Percentiles rank a stretch among this genome's conserved stretches.
These are phyloP conservation scores for Dryoscopus gambensis DNA, from an alignment of 2,113 vertebrate genomes.

Conservation along the genomic window DNA sequence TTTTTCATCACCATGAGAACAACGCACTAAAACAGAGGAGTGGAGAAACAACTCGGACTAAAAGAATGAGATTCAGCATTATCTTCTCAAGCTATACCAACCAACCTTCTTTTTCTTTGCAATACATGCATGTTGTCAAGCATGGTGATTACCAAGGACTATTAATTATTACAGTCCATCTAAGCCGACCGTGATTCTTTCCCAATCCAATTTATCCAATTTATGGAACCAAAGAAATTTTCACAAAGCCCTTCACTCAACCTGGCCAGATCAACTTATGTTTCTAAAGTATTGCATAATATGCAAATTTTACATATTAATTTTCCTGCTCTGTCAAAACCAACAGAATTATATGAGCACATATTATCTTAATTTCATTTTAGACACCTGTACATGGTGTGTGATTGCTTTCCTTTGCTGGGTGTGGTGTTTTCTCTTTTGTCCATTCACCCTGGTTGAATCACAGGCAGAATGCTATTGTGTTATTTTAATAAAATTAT, in stretches of 20 bases:
- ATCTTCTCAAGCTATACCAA: background rate
- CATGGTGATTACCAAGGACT: background rate
- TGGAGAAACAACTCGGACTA: background rate
- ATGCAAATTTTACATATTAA: conserved; percentile 23
- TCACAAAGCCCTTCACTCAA: background rate
- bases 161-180: background rate
- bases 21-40: background rate
- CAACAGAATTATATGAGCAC: conserved; percentile 31
- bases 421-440: background rate
- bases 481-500: conserved; percentile 32
- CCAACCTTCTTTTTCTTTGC: background rate
- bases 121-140: background rate
- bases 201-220: background rate
- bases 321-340: conserved; percentile 22
- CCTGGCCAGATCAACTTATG: background rate
- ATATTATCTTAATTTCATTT: conserved; percentile 30
- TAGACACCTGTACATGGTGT: background rate
- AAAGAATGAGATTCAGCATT: background rate
- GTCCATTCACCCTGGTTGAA: background rate
- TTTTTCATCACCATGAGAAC: background rate
- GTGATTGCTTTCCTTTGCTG: background rate
- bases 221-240: background rate
- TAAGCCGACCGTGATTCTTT: background rate
- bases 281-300: background rate
- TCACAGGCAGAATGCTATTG: background rate